These are phyloP conservation scores for Idaea aversata DNA, from an alignment of 2,888 invertebrate species.

Conservation along the genomic window DNA sequence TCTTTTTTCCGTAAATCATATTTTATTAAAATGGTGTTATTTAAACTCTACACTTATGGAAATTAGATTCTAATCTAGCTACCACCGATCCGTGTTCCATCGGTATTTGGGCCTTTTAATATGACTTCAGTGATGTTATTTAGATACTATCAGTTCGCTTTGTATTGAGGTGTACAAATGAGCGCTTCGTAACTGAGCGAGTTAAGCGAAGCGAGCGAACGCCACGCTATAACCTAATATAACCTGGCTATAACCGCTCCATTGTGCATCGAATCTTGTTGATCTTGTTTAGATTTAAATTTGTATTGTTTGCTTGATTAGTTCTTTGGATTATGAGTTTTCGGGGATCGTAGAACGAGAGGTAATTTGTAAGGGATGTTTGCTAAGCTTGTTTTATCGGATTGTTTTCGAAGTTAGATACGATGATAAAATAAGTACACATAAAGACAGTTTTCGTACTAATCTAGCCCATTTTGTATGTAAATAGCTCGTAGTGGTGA, in stretches of 20 bases:
- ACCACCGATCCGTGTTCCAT: not conserved
- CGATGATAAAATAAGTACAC: not conserved
- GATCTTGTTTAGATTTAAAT: conserved; percentile 27
- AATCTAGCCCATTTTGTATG: not conserved
- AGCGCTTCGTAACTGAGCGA: conserved; percentile 25
- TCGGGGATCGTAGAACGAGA: conserved; percentile 1
- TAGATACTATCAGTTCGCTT: conserved; percentile 58
- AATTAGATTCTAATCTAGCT: not conserved
- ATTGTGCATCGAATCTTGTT: conserved; percentile 5
- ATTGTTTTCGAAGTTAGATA: not conserved
- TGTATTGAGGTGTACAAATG: conserved; percentile 75
- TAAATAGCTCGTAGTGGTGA: too few relatives aligned
- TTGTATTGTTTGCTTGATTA: conserved; percentile 30
- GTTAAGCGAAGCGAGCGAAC: not conserved
- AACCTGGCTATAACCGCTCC: not conserved
- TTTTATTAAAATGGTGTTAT: too few relatives aligned
- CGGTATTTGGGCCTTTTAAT: conserved; percentile 51
- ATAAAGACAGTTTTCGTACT: not conserved
- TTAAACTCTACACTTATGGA: too few relatives aligned
- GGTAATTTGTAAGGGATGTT: not conserved
- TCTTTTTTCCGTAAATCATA: too few relatives aligned
- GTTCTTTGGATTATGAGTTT: conserved; percentile 16
- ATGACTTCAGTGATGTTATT: conserved; percentile 64
- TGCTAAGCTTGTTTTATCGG: not conserved
- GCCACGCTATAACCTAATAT: not conserved